These are phyloP conservation scores for Menidia menidia DNA, from an alignment of 2,797 vertebrate genomes.

Conservation along the genomic window DNA sequence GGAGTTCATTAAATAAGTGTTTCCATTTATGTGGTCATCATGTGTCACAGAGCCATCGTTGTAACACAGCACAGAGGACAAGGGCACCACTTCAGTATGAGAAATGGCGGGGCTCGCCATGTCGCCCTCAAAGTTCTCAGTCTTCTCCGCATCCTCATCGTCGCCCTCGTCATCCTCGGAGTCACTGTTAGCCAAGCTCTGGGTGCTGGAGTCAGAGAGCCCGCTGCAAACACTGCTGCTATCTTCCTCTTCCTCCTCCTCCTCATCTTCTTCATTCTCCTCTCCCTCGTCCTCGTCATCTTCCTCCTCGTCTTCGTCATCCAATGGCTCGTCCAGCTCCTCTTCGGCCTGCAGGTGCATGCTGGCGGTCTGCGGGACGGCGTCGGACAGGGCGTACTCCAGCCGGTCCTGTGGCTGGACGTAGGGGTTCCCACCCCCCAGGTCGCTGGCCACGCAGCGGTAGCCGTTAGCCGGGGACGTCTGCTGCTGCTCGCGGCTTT, in stretches of 20 bases:
- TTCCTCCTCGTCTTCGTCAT: conserved; percentile 89
- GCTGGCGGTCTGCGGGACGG: conserved; percentile 85
- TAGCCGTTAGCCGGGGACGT: conserved; percentile 86
- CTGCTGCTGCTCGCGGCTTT: conserved; percentile 91
- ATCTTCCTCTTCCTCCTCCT: conserved; percentile 87
- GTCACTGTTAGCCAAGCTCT: conserved; percentile 95
- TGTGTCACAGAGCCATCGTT: conserved; percentile 85
- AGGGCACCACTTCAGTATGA: conserved; percentile 84
- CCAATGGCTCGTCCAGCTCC: conserved; percentile 89
- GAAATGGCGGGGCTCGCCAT: conserved; percentile 71
- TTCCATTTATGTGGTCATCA: conserved; percentile 89
- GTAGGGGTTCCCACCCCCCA: conserved; percentile 84
- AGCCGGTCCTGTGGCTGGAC: conserved; percentile 86
- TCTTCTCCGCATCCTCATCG: conserved; percentile 88
- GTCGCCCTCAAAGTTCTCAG: conserved; percentile 85
- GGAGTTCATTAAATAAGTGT: conserved; percentile 89
- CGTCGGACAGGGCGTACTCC: conserved; percentile 89
- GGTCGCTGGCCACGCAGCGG: conserved; percentile 79
- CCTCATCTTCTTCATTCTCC: conserved; percentile 72
- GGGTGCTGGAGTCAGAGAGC: conserved; percentile 96
- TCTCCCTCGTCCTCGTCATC: conserved; percentile 86
- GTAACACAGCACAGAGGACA: conserved; percentile 92
- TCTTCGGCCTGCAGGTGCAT: conserved; percentile 90
- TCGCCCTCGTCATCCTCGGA: conserved; percentile 92
- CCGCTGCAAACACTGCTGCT: conserved; percentile 97